phyloP scores from a whole-genome alignment of 2,113 vertebrate genomes.

The Neofelis nebulosa region DNA sequence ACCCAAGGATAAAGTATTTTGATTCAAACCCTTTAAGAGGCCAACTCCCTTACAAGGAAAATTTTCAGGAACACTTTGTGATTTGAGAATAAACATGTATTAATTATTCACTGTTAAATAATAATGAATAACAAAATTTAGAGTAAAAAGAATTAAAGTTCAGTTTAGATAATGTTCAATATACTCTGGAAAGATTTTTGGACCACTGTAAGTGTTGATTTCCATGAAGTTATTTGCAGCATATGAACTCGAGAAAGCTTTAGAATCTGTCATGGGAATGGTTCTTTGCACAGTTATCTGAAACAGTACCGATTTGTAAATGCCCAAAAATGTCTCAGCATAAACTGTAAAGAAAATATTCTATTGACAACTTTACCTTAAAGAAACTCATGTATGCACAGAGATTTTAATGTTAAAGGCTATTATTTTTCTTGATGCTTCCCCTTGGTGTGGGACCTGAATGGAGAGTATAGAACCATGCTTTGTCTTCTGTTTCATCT shows the following conservation, averaged over 20 bases:
- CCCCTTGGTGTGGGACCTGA: rapidly evolving
- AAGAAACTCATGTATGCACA: not conserved
- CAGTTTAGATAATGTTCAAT: not conserved
- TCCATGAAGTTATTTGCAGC: not conserved
- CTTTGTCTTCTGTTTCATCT: not conserved
- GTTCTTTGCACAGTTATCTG: not conserved
- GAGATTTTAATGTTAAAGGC: not conserved
- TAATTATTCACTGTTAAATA: not conserved
- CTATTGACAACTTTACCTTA: not conserved
- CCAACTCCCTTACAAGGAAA: not conserved
- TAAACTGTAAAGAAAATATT: not conserved
- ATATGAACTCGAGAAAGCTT: not conserved
- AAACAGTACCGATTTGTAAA: not conserved
- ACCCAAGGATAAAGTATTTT: not conserved
- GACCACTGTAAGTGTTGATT: not conserved
- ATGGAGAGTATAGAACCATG: not conserved
- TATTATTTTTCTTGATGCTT: not conserved
- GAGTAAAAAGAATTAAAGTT: not conserved
- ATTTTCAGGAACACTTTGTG: not conserved
- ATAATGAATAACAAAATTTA: not conserved
- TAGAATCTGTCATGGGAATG: not conserved
- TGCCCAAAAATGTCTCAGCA: not conserved
- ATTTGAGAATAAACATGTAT: not conserved
- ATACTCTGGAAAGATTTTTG: not conserved
- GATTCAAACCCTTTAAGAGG: not conserved